Conservation (phyloP, 2,888 invertebrate species). For the Zaprionus lineosus region DNA sequence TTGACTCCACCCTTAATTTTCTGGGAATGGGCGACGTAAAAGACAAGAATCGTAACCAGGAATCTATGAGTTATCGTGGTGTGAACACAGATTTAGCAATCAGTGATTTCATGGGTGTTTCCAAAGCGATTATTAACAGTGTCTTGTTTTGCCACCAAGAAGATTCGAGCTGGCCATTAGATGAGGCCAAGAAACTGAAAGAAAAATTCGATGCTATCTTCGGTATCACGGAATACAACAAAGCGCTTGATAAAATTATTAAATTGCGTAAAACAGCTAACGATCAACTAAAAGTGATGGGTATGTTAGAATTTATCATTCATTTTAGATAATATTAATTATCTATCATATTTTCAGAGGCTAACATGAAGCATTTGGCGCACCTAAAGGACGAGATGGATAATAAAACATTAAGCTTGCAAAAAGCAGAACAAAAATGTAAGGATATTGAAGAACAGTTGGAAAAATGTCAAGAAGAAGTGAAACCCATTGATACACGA, state of each 20-base stretch:
- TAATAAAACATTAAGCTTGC: constrained; percentile 84
- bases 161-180: constrained; percentile 97
- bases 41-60: constrained; percentile 62
- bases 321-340: neutral
- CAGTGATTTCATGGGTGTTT: constrained; percentile 89
- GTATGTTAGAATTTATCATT: constrained; percentile 76
- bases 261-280: constrained; percentile 87
- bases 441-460: constrained; percentile 86
- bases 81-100: constrained; percentile 89
- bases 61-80: constrained; percentile 87
- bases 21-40: constrained; percentile 69
- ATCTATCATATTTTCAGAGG: constrained; percentile 79
- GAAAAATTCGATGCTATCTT: constrained; percentile 99
- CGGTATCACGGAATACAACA: constrained; percentile 95
- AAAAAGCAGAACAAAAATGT: constrained; percentile 86
- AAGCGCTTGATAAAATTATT: constrained; percentile 90
- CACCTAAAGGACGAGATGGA: constrained; percentile 86
- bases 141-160: constrained; percentile 99
- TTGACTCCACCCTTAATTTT: constrained; percentile 87
- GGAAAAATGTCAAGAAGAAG: constrained; percentile 84
- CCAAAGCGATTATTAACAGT: constrained; percentile 96
- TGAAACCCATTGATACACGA: constrained; percentile 85
- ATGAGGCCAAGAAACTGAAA: constrained; percentile 96
- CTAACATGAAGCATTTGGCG: constrained; percentile 84
- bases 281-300: constrained; percentile 84